Base-by-base conservation (phyloP, 2,797 vertebrate genomes). In the Nyctibius grandis region DNA sequence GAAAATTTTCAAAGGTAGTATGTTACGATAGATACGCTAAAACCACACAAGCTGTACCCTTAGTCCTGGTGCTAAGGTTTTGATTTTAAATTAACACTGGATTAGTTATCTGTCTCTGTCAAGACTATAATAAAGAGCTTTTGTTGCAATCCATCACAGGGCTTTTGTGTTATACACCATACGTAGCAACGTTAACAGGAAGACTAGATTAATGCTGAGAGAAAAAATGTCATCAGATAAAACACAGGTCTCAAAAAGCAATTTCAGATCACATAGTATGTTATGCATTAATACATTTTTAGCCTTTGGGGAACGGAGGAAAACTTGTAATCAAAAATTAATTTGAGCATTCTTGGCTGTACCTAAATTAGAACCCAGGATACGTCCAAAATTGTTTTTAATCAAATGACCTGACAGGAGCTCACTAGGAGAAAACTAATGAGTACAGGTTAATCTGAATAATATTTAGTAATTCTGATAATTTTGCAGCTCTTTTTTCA, bases 101-200 rank as follows among this genome's bases (percentile, higher is more conserved):
- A 56, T 91, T 94, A 92, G 90, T 86, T 95, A 92, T 92, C 88
- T 85, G 51, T 96, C 86, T 93, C 76, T 92, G 92, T 95, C 88
- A 96, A 53, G 94, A 67, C 85, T 91, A 33, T 63, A 95, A 97
- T 87, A 97, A 96, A 97, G 87, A 80, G 91, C 94, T 96, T 96
- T 93, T 97, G 96, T 95, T 96, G 74, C 92, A 77, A 86, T 96
- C 83, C 73, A 64, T 96, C 95, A 94, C 56, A 69, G 78, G 82
- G 61, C 90, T 94, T 97, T 97, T 97, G 88, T 96, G 60, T 92
- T 95, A 47, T 4, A 61, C 72, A 74, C 77, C 17, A 9, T 85
- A 79, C 11, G 23, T 40, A 91, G 89, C 82, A 93, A 48, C 94
- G 82, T 87, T 96, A 91, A 85, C 61, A 85, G 74, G 74, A 83